Conservation (phyloP, 1,140 invertebrate genomes). For the Drosophila nasuta region DNA sequence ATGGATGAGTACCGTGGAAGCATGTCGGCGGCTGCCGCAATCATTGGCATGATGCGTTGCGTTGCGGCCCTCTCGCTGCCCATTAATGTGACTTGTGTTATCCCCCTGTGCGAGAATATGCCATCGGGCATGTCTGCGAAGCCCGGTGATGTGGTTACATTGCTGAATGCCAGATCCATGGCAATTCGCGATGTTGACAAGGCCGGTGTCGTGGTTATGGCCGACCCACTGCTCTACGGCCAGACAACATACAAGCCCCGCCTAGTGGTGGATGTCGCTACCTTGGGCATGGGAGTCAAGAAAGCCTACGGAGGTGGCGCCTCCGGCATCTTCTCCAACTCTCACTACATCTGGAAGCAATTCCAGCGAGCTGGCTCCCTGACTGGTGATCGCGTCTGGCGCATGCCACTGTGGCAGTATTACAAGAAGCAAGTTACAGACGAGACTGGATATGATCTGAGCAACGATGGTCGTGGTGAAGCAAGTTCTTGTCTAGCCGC, state of each 20-base stretch:
- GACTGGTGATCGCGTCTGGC: conserved; percentile 95
- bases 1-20: conserved; percentile 95
- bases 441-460: conserved; percentile 86
- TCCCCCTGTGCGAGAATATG: conserved; percentile 93
- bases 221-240: conserved; percentile 94
- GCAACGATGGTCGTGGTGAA: conserved; percentile 86
- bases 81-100: conserved; percentile 65
- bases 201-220: conserved; percentile 94
- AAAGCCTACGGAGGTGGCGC: conserved; percentile 90
- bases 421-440: conserved; percentile 90
- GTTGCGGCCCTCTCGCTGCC: conserved; percentile 69
- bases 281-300: conserved; percentile 85
- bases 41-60: conserved; percentile 70
- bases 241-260: conserved; percentile 87
- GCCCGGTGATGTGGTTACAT: conserved; percentile 93
- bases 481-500: conserved; percentile 88
- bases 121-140: conserved; percentile 93
- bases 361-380: conserved; percentile 88
- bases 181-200: conserved; percentile 92
- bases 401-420: conserved; percentile 93
- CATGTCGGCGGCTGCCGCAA: conserved; percentile 87
- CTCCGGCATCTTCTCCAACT: conserved; percentile 92
- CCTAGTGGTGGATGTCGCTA: conserved; percentile 91
- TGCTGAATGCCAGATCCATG: conserved; percentile 94
- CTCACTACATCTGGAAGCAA: conserved; percentile 87